Conservation (phyloP, 2,797 vertebrate species). For the Cuculus canorus region DNA sequence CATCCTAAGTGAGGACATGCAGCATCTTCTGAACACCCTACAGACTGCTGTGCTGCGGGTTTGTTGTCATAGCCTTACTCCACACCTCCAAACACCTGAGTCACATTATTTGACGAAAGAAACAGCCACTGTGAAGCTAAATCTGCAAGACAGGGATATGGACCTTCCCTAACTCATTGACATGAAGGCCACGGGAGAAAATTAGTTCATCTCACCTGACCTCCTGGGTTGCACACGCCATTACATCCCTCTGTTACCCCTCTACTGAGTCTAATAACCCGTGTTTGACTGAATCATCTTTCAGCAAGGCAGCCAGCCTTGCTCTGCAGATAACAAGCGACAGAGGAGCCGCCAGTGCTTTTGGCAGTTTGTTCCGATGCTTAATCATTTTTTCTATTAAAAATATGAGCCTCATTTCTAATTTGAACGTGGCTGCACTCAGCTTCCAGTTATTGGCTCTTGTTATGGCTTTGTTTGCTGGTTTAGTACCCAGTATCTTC, state of each 20-base stretch:
- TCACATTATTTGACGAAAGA: not conserved
- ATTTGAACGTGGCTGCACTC: conserved; percentile 34
- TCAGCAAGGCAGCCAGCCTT: conserved; percentile 59
- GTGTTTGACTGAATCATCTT: conserved; percentile 41
- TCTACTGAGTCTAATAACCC: conserved; percentile 49
- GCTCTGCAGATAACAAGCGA: conserved; percentile 45
- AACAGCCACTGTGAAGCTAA: fast-evolving
- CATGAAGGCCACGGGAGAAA: conserved; percentile 40
- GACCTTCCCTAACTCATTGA: conserved; percentile 7
- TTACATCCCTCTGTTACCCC: conserved; percentile 15
- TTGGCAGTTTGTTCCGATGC: conserved; percentile 49
- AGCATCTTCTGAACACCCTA: fast-evolving
- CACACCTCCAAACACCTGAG: not conserved
- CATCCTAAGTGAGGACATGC: fast-evolving
- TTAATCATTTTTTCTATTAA: conserved; percentile 71
- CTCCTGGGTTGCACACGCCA: conserved; percentile 48
- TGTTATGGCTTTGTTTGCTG: conserved; percentile 34
- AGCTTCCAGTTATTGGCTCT: conserved; percentile 39
- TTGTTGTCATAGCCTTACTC: not conserved
- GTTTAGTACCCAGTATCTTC: conserved; percentile 31
- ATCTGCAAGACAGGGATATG: conserved; percentile 8
- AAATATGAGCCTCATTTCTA: conserved; percentile 60
- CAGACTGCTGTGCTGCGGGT: not conserved
- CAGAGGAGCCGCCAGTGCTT: conserved; percentile 16
- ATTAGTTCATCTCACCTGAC: conserved; percentile 62